Base-by-base conservation (phyloP, 2,797 vertebrate species). In the Lithobates sylvaticus region DNA sequence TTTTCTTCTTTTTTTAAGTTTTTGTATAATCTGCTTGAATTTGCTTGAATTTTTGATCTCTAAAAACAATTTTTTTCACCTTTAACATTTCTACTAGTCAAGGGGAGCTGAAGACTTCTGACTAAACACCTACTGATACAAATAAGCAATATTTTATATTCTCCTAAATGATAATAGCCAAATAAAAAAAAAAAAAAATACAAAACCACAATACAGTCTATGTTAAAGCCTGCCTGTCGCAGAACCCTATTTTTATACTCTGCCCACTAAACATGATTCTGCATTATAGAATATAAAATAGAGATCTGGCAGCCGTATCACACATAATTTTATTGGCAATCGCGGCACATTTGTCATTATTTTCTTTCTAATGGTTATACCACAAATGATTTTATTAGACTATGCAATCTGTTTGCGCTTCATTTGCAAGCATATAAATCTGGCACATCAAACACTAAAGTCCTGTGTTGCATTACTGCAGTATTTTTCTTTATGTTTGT, bases 351-450 rank as follows among this genome's bases (percentile, higher is more conserved):
- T 72, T 72, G 69, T 72, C 70, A 72, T 39, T 72, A 39, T 39
- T 72, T 72, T 42, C 18, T 23, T 21, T 23, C 23, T 72, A 72
- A 72, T 42, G 34, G 18, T 72, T 72, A 42, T 10, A 72, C 70
- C 36, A 72, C 70, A 72, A 72, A 39, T 72, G 18, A 72, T 72
- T 39, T 72, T 42, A 72, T 72, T 36, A 72, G 32, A n/a, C 34
- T 18, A 10, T 39, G 36, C 18, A 72, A 36, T 39, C 18, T 39
- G 70, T 72, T 72, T 72, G 70, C 70, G 36, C 29, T 72, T 72
- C 70, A 72, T 72, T 71, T 72, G 36, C 70, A 72, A 42, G 15
- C 69, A 3, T 34, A 71, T 71, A 36, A 23, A 39, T 39, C 21
- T 72, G 70, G 70, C 70, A 72, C 26, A 70, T 34, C 29, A 70